phyloP scores from a whole-genome alignment of 92 coral and sea anemone genomes.

The Umimayanthus kanabou region DNA sequence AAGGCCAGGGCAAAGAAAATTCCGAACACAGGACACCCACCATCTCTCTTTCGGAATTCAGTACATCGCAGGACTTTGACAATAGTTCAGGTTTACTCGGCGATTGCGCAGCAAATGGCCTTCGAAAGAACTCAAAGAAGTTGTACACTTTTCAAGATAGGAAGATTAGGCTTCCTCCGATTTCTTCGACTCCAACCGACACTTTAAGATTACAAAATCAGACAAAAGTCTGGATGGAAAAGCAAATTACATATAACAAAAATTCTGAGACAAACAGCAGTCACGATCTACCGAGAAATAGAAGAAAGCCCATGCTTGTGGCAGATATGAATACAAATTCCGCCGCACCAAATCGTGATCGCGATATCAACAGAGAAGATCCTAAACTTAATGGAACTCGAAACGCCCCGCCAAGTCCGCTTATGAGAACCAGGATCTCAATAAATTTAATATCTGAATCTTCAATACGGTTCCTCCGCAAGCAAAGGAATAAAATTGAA shows the following conservation, averaged over 20 bases:
- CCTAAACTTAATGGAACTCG: background rate
- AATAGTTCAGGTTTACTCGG: background rate
- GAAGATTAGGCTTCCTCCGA: background rate
- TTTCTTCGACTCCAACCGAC: background rate
- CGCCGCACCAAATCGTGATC: background rate
- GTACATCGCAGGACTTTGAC: constrained; percentile 1
- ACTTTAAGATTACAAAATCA: background rate
- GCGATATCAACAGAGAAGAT: background rate
- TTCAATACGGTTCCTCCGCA: constrained; percentile 10
- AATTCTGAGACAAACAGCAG: constrained; percentile 1
- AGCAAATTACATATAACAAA: constrained; percentile 10
- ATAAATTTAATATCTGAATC: constrained; percentile 3
- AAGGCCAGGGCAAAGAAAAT: background rate
- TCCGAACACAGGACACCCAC: background rate
- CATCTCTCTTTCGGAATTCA: constrained; percentile 1
- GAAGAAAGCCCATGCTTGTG: background rate
- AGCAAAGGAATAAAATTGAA: constrained; percentile 28
- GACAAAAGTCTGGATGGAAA: background rate
- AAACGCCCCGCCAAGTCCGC: background rate
- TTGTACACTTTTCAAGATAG: background rate
- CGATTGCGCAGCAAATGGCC: background rate
- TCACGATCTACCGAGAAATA: background rate
- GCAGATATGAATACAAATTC: background rate
- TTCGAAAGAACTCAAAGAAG: background rate
- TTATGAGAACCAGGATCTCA: constrained; percentile 6